Percentiles rank a stretch among this genome's conserved stretches.
These are phyloP conservation scores for Carollia perspicillata DNA, from an alignment of 2,113 vertebrate species.

Conservation along the genomic window DNA sequence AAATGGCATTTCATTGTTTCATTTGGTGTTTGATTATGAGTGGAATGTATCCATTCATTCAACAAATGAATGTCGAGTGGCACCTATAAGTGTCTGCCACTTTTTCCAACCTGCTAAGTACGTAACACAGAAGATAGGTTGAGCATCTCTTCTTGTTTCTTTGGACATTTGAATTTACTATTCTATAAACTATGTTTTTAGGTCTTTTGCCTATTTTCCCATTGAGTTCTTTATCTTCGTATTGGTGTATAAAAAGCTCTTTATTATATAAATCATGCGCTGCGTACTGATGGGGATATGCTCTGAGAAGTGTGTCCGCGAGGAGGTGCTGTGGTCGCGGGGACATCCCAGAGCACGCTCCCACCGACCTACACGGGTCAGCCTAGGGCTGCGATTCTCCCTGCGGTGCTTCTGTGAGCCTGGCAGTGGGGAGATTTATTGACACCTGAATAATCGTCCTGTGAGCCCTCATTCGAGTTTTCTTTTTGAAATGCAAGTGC, in stretches of 20 bases:
- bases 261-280: background rate
- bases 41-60: background rate
- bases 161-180: background rate
- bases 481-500: background rate
- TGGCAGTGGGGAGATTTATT: background rate
- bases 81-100: background rate
- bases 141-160: background rate
- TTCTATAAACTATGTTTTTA: background rate
- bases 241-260: background rate
- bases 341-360: background rate
- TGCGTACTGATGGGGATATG: background rate
- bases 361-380: background rate
- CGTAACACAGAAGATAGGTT: background rate
- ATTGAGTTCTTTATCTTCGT: background rate
- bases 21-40: background rate
- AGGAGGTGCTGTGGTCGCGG: background rate
- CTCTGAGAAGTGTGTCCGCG: background rate
- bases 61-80: background rate
- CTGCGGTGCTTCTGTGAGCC: background rate
- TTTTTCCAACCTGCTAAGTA: background rate
- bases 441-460: background rate
- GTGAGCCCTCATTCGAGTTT: background rate
- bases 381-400: background rate
- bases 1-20: background rate
- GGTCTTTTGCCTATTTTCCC: slow-evolving; percentile 19